Conservation (phyloP, 2,888 invertebrate genomes). For the Ectemnius continuus region DNA sequence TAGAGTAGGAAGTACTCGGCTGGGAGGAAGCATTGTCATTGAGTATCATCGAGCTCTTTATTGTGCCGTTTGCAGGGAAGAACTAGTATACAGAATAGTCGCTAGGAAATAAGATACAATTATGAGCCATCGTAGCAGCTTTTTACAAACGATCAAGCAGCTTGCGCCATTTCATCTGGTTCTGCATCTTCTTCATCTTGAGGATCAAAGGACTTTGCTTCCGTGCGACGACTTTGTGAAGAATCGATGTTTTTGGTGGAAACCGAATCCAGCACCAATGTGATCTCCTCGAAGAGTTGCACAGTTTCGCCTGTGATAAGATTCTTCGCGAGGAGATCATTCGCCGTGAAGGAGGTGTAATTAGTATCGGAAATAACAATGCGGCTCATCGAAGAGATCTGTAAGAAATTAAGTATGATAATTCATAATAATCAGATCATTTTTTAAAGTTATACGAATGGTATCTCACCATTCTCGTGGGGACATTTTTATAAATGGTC, state of each 20-base stretch:
- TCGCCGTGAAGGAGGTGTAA: conserved; percentile 25
- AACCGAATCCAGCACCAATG: conserved; percentile 17
- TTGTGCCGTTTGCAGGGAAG: too few species aligned
- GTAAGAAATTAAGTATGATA: neutral
- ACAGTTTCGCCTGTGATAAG: neutral
- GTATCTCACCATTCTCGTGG: neutral
- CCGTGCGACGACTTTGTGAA: too few species aligned
- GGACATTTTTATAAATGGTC: neutral
- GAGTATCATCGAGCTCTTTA: too few species aligned
- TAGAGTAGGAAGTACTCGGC: too few species aligned
- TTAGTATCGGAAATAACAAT: conserved; percentile 25
- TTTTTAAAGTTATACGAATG: neutral
- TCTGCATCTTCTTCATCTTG: neutral
- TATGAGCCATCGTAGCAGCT: too few species aligned
- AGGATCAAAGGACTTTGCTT: neutral
- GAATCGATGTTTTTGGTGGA: neutral
- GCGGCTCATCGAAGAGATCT: conserved; percentile 26
- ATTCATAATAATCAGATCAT: neutral
- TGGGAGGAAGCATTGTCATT: too few species aligned
- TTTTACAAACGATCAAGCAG: too few species aligned
- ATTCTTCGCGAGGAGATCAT: conserved; percentile 7
- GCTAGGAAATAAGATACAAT: too few species aligned
- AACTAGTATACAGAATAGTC: too few species aligned
- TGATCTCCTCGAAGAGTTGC: conserved; percentile 24
- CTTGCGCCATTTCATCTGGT: too few species aligned